Conservation (phyloP, 2,797 vertebrate species). For the Hydrocynus forskahlii region DNA sequence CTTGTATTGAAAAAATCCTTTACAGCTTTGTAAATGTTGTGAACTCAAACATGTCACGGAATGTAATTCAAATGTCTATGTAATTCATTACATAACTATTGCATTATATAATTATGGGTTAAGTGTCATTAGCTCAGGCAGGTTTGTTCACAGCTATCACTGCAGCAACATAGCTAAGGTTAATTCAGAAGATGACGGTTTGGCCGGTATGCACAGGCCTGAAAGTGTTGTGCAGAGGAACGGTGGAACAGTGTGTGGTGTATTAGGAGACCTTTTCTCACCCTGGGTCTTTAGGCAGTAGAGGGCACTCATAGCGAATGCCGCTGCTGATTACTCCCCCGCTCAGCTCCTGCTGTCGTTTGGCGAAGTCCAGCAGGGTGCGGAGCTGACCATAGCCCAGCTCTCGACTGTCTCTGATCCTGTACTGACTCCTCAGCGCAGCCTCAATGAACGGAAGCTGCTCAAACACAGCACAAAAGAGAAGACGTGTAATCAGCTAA, state of each 20-base stretch:
- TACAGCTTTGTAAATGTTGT: background rate
- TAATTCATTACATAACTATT: too few relatives aligned
- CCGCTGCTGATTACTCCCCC: conserved; percentile 61
- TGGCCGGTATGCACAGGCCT: background rate
- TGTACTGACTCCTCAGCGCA: conserved; percentile 76
- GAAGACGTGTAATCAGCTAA: background rate
- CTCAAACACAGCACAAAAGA: background rate
- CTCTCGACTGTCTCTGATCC: conserved; percentile 74
- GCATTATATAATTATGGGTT: background rate
- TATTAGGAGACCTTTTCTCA: conserved; percentile 30
- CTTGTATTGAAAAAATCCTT: too few relatives aligned
- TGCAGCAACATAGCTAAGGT: background rate
- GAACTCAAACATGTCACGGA: too few relatives aligned
- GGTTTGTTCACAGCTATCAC: background rate
- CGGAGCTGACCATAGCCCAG: conserved; percentile 75
- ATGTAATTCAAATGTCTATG: too few relatives aligned
- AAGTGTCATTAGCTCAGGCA: background rate
- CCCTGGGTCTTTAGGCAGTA: conserved; percentile 71
- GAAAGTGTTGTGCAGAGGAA: background rate
- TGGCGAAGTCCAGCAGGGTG: conserved; percentile 67
- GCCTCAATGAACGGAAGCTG: conserved; percentile 75
- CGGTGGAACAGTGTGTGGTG: background rate
- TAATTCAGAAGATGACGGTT: background rate
- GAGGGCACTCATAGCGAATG: conserved; percentile 75
- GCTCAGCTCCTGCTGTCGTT: conserved; percentile 65